A percentile compares a stretch with the other conserved stretches of the same genome.
phyloP scores from a whole-genome alignment of 2,113 vertebrate species.

The Zootoca vivipara region DNA sequence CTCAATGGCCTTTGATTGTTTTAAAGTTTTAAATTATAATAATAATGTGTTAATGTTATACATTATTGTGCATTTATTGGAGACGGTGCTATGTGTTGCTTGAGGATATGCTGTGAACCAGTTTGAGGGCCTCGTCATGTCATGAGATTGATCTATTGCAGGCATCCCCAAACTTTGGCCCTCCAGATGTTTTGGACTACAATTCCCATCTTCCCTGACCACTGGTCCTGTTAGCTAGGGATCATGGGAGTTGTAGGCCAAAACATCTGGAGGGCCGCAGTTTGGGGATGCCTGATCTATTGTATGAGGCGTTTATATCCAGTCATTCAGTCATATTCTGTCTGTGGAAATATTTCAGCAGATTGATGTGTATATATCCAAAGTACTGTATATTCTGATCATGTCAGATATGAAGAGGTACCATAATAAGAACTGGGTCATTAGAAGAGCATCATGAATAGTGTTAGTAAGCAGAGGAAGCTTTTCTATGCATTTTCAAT shows the following conservation, averaged over 20 bases:
- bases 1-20: neutral
- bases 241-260: no score
- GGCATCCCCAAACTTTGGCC: no score
- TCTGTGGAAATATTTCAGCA: neutral
- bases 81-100: neutral
- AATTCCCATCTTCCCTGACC: no score
- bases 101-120: neutral
- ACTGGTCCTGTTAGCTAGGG: no score
- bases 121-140: neutral
- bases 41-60: neutral
- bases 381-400: neutral
- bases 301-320: no score
- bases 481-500: conserved; percentile 52
- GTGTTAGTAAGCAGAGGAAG: conserved; percentile 26
- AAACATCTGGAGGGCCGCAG: no score
- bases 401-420: neutral
- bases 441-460: conserved; percentile 35
- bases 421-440: conserved; percentile 17
- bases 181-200: no score
- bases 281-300: no score
- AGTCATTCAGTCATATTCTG: neutral
- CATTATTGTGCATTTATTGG: no score
- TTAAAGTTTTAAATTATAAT: neutral
- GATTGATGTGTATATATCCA: conserved; percentile 6
- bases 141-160: neutral